Percentiles rank a stretch among this genome's conserved stretches.
phyloP scores from a whole-genome alignment of 2,797 vertebrate genomes.

The Denticeps clupeoides region DNA sequence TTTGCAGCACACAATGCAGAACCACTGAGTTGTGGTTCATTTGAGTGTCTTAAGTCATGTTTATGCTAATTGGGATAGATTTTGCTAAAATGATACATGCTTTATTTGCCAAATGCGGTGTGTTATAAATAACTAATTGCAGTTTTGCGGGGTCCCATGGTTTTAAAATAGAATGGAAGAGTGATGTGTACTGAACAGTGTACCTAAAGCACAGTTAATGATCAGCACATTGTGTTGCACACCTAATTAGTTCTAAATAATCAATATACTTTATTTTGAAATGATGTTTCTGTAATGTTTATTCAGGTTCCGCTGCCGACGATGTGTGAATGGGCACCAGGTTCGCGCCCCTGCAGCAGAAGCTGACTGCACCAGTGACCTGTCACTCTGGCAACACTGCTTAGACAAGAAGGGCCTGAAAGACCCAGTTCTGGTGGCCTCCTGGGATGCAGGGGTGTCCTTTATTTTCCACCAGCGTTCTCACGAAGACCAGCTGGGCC shows the following conservation, averaged over 20 bases:
- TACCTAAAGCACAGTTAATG: too few species aligned
- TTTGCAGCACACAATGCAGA: too few species aligned
- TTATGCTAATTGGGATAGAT: too few species aligned
- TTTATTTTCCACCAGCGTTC: conserved; percentile 91
- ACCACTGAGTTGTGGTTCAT: too few species aligned
- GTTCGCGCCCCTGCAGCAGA: conserved; percentile 65
- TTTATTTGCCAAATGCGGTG: too few species aligned
- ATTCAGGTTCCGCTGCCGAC: conserved; percentile 75
- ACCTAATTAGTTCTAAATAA: too few species aligned
- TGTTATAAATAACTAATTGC: too few species aligned
- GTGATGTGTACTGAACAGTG: too few species aligned
- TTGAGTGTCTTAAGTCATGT: too few species aligned
- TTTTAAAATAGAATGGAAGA: too few species aligned
- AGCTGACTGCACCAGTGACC: conserved; percentile 80
- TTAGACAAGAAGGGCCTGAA: conserved; percentile 73
- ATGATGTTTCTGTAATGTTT: background rate
- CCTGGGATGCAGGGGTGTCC: conserved; percentile 80
- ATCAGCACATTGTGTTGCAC: background rate
- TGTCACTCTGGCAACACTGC: conserved; percentile 91
- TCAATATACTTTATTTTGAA: background rate
- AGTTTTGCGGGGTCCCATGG: too few species aligned
- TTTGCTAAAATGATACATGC: too few species aligned
- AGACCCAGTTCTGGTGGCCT: conserved; percentile 76
- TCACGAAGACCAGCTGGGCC: conserved; percentile 76
- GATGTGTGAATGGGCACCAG: conserved; percentile 80